Evolutionary conservation across 2,888 invertebrate genomes (phyloP).

Genomic region (Mystacides longicornis): DNA sequence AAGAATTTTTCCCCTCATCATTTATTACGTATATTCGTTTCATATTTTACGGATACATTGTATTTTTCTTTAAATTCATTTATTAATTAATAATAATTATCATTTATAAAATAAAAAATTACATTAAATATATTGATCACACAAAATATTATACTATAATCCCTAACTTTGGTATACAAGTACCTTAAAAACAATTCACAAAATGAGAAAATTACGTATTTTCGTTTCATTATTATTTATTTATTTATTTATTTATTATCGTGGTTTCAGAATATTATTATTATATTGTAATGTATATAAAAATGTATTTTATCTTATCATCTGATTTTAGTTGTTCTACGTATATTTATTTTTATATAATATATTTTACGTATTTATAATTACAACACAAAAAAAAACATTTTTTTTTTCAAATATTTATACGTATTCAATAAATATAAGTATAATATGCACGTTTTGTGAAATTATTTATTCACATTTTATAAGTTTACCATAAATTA

Average conservation of each 20-base stretch:
- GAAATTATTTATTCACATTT: not conserved
- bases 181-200: conserved; percentile 21
- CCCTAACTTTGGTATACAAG: conserved; percentile 50
- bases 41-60: conserved; percentile 12
- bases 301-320: conserved; percentile 23
- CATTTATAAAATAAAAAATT: too few species aligned
- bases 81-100: not conserved
- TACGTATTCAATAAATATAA: not conserved
- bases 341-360: conserved; percentile 19
- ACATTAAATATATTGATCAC: conserved; percentile 21
- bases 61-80: not conserved
- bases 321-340: conserved; percentile 11
- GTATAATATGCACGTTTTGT: too few species aligned
- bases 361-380: too few species aligned
- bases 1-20: too few species aligned
- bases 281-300: conserved; percentile 19
- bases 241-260: conserved; percentile 24
- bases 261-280: conserved; percentile 24
- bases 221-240: conserved; percentile 22
- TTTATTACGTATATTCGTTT: conserved; percentile 24
- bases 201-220: conserved; percentile 25
- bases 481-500: not conserved
- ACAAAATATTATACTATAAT: conserved; percentile 22
- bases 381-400: conserved; percentile 1
- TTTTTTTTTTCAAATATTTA: not conserved